Conservation (phyloP, 2,113 vertebrate genomes). For the Acrocephalus kingi region DNA sequence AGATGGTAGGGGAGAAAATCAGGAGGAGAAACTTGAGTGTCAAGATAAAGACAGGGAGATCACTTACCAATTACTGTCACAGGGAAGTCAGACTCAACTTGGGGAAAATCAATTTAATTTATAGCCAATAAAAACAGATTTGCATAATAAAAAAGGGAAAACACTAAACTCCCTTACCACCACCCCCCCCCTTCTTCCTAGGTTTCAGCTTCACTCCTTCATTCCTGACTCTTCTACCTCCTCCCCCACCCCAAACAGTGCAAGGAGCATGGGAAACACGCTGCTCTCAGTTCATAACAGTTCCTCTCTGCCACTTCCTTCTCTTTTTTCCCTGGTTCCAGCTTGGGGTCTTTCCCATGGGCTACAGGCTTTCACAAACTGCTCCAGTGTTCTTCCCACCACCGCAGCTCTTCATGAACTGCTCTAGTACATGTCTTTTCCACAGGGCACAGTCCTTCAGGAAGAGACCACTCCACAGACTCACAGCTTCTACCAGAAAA, state of each 20-base stretch:
- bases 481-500: neutral
- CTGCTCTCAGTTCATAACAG: neutral
- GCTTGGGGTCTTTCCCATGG: neutral
- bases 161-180: neutral
- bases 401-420: neutral
- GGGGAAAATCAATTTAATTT: neutral
- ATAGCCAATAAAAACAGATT: neutral
- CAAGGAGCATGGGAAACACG: neutral
- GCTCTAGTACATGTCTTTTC: accelerated
- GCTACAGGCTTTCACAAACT: neutral
- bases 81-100: neutral
- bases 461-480: neutral
- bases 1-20: neutral
- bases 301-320: neutral
- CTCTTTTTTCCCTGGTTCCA: neutral
- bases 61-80: neutral
- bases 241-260: neutral
- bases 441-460: neutral
- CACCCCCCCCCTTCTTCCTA: neutral
- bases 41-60: neutral
- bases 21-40: neutral
- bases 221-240: neutral
- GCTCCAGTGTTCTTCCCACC: neutral
- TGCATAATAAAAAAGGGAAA: neutral
- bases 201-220: neutral